These are phyloP conservation scores for Adineta ricciae DNA, from an alignment of 2,888 invertebrate genomes.

Conservation along the genomic window DNA sequence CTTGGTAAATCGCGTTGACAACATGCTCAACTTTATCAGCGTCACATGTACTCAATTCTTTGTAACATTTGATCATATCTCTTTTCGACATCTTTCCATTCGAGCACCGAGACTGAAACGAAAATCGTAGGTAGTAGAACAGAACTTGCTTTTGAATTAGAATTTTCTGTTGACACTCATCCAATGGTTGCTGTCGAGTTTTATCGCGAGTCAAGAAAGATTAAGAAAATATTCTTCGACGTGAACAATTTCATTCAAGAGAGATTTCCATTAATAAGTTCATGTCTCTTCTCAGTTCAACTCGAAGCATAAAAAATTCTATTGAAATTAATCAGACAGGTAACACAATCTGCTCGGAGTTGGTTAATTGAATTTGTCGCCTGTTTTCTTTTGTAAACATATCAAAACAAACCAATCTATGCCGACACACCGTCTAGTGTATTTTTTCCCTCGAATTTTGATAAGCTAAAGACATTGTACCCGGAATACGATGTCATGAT, in stretches of 20 bases:
- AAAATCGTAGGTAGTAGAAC: not conserved
- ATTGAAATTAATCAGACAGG: not conserved
- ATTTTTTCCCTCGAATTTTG: too few species aligned
- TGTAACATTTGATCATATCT: slow-evolving; percentile 13
- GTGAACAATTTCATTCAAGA: not conserved
- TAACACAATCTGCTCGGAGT: too few species aligned
- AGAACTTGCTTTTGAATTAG: too few species aligned
- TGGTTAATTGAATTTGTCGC: too few species aligned
- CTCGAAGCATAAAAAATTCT: not conserved
- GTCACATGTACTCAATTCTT: not conserved
- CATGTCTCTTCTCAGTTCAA: not conserved
- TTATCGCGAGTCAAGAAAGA: not conserved
- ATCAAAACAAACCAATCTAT: too few species aligned
- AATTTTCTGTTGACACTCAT: not conserved
- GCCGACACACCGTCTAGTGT: too few species aligned
- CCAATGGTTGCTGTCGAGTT: not conserved
- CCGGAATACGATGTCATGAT: too few species aligned
- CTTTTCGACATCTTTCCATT: not conserved
- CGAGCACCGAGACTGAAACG: not conserved
- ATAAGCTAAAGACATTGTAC: too few species aligned
- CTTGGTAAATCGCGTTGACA: not conserved
- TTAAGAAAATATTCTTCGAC: too few species aligned
- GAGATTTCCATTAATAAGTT: not conserved
- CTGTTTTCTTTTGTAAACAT: too few species aligned
- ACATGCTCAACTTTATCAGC: slow-evolving; percentile 8